Evolutionary conservation across 35 echinoderm and acorn worm species (phyloP), one percentile per base, ranked within the genome.

Genomic region (Apostichopus parvimensis): DNA sequence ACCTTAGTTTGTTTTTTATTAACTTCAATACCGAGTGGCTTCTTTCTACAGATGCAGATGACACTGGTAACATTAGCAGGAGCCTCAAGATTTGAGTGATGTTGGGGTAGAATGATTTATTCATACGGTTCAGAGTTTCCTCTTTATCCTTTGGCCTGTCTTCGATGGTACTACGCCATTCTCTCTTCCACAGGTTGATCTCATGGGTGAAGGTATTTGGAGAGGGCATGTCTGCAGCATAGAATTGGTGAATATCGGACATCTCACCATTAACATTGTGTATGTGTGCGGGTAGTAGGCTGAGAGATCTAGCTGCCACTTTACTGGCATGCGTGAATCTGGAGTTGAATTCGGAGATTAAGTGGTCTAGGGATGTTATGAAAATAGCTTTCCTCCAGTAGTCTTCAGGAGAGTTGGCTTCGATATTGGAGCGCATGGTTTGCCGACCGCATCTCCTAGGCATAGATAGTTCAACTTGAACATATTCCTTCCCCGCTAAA

Each of bases 371-470:
- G 79, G 4, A 82, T 6, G 79, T 6, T 9, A 82, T 28, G 17
- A 82, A 82, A 9, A 82, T 17, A 82, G 79, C 79, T 82, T 56
- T 34, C 54, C 79, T 34, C 79, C 79, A 82, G 79, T 82, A 82
- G 4, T 34, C 54, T 82, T 82, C 79, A 11, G 79, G 79, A 11
- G 25, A 82, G 15, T 21, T 56, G 8, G 25, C 79, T 26, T 82
- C 14, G 6, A 28, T 28, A 28, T 28, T 28, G 26, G 26, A 28
- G 26, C 26, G 26, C 26, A 28, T 28, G 26, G 26, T 28, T 28
- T 28, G 26, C 26, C 26, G 26, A 28, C 26, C 26, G 1, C 26
- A 28, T 28, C 26, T 28, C 73, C 14, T 77, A 17, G 8, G 73
- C 18, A 21, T 17, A 10, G 18, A 6, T 24, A 21, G 17, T 77